phyloP scores from a whole-genome alignment of 2,888 invertebrate genomes.

The Perdita meconis region DNA sequence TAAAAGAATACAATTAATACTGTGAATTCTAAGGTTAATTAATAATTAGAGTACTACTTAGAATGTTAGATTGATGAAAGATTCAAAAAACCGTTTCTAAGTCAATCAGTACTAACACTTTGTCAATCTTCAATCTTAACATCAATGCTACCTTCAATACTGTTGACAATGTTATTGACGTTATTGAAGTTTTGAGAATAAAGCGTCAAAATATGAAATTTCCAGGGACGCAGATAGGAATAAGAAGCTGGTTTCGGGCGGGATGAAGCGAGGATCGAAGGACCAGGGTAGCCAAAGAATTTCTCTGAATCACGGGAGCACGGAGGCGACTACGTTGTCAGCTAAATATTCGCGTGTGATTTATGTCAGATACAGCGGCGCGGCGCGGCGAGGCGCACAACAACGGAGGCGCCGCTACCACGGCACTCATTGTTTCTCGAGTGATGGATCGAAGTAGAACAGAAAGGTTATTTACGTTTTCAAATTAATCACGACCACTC shows the following conservation, averaged over 20 bases:
- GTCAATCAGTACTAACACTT: too few relatives aligned
- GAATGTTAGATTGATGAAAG: too few relatives aligned
- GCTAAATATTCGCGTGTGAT: conserved; percentile 76
- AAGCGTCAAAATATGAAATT: too few relatives aligned
- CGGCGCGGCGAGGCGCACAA: conserved; percentile 46
- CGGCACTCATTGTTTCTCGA: conserved; percentile 41
- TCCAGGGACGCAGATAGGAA: too few relatives aligned
- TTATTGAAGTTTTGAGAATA: too few relatives aligned
- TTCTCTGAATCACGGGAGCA: conserved; percentile 28
- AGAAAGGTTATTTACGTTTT: conserved; percentile 75
- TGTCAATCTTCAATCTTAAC: too few relatives aligned
- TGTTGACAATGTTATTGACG: too few relatives aligned
- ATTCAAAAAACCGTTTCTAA: too few relatives aligned
- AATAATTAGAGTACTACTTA: too few relatives aligned
- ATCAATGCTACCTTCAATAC: too few relatives aligned
- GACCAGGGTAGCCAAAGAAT: background rate
- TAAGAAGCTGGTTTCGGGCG: background rate
- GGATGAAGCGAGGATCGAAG: background rate
- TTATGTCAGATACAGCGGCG: conserved; percentile 66
- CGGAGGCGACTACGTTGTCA: conserved; percentile 53
- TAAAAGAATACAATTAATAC: too few relatives aligned
- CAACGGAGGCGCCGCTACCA: conserved; percentile 54
- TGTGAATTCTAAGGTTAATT: too few relatives aligned
- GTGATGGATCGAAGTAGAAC: conserved; percentile 71
- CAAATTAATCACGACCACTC: conserved; percentile 73